These are phyloP conservation scores for Bolinopsis microptera DNA, from an alignment of 37 sponge, comb jelly and placozoan genomes.

Conservation along the genomic window DNA sequence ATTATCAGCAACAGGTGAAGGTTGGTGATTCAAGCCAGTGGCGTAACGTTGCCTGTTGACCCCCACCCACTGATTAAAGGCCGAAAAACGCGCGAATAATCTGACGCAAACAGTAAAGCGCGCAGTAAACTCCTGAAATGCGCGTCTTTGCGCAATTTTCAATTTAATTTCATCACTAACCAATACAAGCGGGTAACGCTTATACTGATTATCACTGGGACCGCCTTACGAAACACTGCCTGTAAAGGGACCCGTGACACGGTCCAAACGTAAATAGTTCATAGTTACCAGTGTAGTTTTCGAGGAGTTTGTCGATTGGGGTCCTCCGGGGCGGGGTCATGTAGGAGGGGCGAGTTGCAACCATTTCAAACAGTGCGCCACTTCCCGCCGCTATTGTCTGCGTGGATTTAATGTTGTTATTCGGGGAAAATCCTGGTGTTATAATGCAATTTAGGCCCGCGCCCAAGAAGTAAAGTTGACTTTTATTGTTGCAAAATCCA, in stretches of 20 bases:
- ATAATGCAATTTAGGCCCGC: too few relatives aligned
- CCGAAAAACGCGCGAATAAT: too few relatives aligned
- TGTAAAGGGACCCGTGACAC: neutral
- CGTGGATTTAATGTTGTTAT: too few relatives aligned
- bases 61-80: too few relatives aligned
- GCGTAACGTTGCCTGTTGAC: too few relatives aligned
- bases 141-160: neutral
- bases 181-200: neutral
- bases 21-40: too few relatives aligned
- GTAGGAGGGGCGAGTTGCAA: conserved; percentile 10
- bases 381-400: conserved; percentile 5
- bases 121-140: neutral
- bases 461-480: too few relatives aligned
- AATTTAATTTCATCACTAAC: neutral
- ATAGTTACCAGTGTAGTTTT: conserved; percentile 52
- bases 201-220: neutral
- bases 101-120: too few relatives aligned
- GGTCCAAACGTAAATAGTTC: too few relatives aligned
- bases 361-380: conserved; percentile 51
- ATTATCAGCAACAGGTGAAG: too few relatives aligned
- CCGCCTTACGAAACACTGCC: neutral
- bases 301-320: conserved; percentile 15
- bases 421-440: too few relatives aligned
- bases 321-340: conserved; percentile 44
- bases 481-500: too few relatives aligned